A percentile compares a stretch with the other conserved stretches of the same genome.
These are phyloP conservation scores for Pedionomus torquatus DNA, from an alignment of 2,113 vertebrate species.

Conservation along the genomic window DNA sequence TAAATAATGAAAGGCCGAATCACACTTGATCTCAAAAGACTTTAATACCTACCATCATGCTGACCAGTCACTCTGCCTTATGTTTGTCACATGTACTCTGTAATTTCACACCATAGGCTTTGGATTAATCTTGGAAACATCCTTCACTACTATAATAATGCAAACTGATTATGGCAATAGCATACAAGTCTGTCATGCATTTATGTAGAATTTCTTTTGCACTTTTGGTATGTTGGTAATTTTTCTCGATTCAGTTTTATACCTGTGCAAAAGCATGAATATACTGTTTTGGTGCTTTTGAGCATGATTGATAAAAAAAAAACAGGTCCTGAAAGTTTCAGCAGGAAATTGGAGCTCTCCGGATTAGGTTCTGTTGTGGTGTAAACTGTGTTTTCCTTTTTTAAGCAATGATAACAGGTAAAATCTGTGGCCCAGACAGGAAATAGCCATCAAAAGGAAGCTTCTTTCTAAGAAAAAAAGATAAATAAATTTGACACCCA, in stretches of 20 bases:
- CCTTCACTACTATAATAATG: neutral
- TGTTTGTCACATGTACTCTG: neutral
- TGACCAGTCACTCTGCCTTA: neutral
- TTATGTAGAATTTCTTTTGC: neutral
- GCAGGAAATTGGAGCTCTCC: neutral
- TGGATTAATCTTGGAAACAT: neutral
- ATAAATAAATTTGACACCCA: neutral
- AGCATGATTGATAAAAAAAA: neutral
- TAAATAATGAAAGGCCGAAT: neutral
- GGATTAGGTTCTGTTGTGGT: neutral
- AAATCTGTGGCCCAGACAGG: neutral
- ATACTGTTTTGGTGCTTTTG: neutral
- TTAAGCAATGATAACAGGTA: neutral
- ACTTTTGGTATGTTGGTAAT: neutral
- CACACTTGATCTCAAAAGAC: neutral
- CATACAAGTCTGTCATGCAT: neutral
- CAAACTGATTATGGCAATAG: neutral
- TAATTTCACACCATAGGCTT: neutral
- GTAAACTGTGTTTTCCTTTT: neutral
- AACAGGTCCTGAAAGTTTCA: neutral
- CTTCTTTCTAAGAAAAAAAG: neutral
- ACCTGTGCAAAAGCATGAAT: neutral
- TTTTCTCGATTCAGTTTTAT: neutral
- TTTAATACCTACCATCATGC: neutral
- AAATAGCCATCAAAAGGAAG: neutral